Percentiles rank a stretch among this genome's conserved stretches.
phyloP scores from a whole-genome alignment of 2,888 invertebrate genomes.

The Conistra vaccinii region DNA sequence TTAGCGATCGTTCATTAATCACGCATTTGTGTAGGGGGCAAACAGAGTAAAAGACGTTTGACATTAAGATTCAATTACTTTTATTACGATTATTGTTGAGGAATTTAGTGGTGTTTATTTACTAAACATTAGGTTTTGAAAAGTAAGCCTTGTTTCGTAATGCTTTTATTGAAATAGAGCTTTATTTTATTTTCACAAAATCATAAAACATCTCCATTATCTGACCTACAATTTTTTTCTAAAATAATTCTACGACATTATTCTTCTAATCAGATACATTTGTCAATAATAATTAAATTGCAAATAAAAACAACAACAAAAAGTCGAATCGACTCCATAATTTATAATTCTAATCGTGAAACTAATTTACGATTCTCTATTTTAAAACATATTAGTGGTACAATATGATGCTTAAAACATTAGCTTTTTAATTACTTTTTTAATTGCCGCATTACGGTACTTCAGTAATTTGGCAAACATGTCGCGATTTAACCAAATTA shows the following conservation, averaged over 20 bases:
- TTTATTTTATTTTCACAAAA: not conserved
- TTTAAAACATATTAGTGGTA: slow-evolving; percentile 22
- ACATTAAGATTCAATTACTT: slow-evolving; percentile 46
- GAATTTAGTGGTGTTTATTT: not conserved
- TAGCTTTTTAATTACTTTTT: slow-evolving; percentile 36
- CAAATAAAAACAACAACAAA: not conserved
- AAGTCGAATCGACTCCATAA: not conserved
- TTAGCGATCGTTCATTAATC: slow-evolving; percentile 69
- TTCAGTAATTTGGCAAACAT: slow-evolving; percentile 45
- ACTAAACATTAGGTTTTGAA: not conserved
- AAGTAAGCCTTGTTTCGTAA: not conserved
- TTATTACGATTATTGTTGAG: slow-evolving; percentile 11
- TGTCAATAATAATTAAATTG: not conserved
- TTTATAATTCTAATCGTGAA: slow-evolving; percentile 9
- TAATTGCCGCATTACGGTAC: slow-evolving; percentile 50
- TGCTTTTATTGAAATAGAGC: not conserved
- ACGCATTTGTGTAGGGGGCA: slow-evolving; percentile 49
- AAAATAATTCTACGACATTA: not conserved
- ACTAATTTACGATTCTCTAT: slow-evolving; percentile 12
- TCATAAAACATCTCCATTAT: not conserved
- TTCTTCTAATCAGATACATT: not conserved
- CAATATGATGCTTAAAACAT: slow-evolving; percentile 42
- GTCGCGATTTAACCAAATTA: slow-evolving; percentile 43
- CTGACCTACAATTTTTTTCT: not conserved
- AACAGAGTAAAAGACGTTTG: slow-evolving; percentile 46